phyloP scores from a whole-genome alignment of 2,888 invertebrate species.

The Volucella zonaria region DNA sequence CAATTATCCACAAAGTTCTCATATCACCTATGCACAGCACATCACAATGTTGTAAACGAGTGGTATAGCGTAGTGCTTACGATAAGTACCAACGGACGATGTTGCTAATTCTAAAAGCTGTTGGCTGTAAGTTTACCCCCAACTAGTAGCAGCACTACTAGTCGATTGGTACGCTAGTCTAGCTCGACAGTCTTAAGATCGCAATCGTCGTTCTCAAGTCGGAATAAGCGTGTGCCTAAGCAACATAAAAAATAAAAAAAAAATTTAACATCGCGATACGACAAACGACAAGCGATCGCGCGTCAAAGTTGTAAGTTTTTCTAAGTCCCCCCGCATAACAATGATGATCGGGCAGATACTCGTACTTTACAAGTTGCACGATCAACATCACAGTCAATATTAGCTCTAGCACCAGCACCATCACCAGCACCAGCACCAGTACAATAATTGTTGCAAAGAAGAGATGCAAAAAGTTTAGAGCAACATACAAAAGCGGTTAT shows the following conservation, averaged over 20 bases:
- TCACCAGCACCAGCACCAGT: not conserved
- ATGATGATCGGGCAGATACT: slow-evolving; percentile 43
- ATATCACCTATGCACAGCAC: not conserved
- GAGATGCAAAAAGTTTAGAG: slow-evolving; percentile 59
- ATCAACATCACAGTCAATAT: slow-evolving; percentile 42
- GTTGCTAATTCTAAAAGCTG: slow-evolving; percentile 34
- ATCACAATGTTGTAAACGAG: not conserved
- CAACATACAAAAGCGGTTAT: slow-evolving; percentile 42
- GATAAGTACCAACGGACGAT: slow-evolving; percentile 15
- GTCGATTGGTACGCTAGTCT: not conserved
- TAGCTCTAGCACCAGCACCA: slow-evolving; percentile 24
- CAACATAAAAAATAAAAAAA: no score
- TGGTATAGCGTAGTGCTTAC: not conserved
- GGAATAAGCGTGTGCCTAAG: no score
- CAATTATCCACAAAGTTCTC: slow-evolving; percentile 24
- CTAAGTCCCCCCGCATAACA: slow-evolving; percentile 20
- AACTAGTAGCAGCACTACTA: not conserved
- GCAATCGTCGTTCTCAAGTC: not conserved
- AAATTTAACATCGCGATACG: no score
- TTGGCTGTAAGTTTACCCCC: slow-evolving; percentile 21
- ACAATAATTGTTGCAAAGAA: not conserved
- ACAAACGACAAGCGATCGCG: not conserved
- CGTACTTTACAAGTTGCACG: slow-evolving; percentile 39
- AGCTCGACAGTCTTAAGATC: slow-evolving; percentile 1
- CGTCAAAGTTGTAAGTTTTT: slow-evolving; percentile 30